Conservation (phyloP, 2,797 vertebrate genomes). For the Spinus olivaceus region DNA sequence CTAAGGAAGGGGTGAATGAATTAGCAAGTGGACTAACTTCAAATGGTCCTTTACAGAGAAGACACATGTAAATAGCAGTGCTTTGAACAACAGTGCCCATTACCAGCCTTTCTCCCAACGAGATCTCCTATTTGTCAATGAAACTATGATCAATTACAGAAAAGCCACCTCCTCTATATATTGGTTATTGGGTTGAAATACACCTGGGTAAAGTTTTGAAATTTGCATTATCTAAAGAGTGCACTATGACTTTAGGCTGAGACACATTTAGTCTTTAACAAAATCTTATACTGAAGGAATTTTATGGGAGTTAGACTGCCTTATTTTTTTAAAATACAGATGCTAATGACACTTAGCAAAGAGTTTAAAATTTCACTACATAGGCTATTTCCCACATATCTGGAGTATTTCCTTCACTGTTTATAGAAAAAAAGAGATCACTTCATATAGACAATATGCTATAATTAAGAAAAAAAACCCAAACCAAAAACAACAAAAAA, state of each 20-base stretch:
- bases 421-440: neutral
- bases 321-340: neutral
- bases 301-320: neutral
- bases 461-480: neutral
- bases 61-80: neutral
- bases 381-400: neutral
- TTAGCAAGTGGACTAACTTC: neutral
- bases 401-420: neutral
- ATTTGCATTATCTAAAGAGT: neutral
- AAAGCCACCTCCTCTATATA: neutral
- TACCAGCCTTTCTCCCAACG: neutral
- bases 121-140: neutral
- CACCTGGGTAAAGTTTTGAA: neutral
- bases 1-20: neutral
- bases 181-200: constrained; percentile 5
- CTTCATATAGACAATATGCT: neutral
- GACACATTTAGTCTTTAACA: neutral
- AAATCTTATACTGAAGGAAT: neutral
- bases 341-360: neutral
- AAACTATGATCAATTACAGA: constrained; percentile 6
- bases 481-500: neutral
- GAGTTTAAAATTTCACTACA: neutral
- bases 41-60: neutral
- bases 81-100: constrained; percentile 30
- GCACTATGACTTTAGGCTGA: neutral